Conservation (phyloP, 2,888 invertebrate genomes). For the Philonicus albiceps region DNA sequence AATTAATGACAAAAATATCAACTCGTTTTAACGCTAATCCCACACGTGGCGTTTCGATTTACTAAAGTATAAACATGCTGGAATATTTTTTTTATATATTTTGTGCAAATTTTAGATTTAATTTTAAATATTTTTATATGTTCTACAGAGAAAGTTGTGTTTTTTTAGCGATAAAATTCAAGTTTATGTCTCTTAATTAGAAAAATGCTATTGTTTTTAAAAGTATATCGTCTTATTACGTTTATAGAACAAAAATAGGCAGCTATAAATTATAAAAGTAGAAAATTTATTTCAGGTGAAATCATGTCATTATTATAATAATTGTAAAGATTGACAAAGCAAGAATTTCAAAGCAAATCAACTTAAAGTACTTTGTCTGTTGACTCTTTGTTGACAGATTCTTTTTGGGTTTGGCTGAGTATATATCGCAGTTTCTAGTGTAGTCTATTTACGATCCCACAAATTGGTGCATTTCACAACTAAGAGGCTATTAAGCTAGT, state of each 20-base stretch:
- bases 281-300: not conserved
- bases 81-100: not conserved
- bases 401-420: not conserved
- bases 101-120: not conserved
- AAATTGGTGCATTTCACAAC: not conserved
- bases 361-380: not conserved
- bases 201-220: not conserved
- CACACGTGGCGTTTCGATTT: not conserved
- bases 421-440: not conserved
- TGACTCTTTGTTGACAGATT: not conserved
- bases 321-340: not conserved
- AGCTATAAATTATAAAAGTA: not conserved
- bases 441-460: not conserved
- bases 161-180: not conserved
- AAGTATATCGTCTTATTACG: not conserved
- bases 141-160: not conserved
- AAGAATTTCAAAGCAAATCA: not conserved
- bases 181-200: not conserved
- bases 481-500: not conserved
- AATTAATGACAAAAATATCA: not conserved
- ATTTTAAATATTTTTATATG: not conserved
- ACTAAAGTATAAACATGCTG: not conserved
- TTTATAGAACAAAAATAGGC: not conserved
- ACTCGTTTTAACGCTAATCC: not conserved
- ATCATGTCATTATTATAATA: not conserved